Evolutionary conservation across 2,797 vertebrate species (phyloP).

Genomic region (Sternarchorhynchus goeldii): DNA sequence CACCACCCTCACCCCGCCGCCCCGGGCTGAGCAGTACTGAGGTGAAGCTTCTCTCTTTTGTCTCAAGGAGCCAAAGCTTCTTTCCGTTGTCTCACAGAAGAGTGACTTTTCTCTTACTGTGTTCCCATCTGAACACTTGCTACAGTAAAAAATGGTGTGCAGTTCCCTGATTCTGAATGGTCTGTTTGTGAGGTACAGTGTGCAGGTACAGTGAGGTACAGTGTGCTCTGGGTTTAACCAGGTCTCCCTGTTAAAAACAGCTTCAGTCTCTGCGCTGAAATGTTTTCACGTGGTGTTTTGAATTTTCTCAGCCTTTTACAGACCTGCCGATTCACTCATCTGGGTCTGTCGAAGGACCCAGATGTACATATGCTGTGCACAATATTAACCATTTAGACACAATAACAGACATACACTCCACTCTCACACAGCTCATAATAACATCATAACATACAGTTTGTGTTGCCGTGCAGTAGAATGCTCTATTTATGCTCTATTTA

Average conservation of each 20-base stretch:
- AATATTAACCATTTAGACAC: not conserved
- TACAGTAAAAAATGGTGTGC: conserved; percentile 50
- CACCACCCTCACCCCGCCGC: no score
- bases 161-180: conserved; percentile 51
- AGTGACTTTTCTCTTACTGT: conserved; percentile 50
- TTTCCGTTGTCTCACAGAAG: conserved; percentile 47
- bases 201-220: conserved; percentile 45
- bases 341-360: not conserved
- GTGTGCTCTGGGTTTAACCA: conserved; percentile 40
- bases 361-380: not conserved
- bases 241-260: conserved; percentile 52
- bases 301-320: not conserved
- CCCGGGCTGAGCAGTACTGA: no score
- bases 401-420: not conserved
- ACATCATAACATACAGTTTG: no score
- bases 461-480: no score
- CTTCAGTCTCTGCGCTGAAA: not conserved
- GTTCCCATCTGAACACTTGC: conserved; percentile 43
- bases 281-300: conserved; percentile 17
- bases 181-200: conserved; percentile 47
- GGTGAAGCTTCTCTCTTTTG: no score
- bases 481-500: no score
- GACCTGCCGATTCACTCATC: not conserved
- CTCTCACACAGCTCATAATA: no score
- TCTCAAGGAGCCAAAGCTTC: conserved; percentile 43